A percentile compares a stretch with the other conserved stretches of the same genome.
Conservation (phyloP, 2,113 vertebrate species). For the Crotalus viridis region DNA sequence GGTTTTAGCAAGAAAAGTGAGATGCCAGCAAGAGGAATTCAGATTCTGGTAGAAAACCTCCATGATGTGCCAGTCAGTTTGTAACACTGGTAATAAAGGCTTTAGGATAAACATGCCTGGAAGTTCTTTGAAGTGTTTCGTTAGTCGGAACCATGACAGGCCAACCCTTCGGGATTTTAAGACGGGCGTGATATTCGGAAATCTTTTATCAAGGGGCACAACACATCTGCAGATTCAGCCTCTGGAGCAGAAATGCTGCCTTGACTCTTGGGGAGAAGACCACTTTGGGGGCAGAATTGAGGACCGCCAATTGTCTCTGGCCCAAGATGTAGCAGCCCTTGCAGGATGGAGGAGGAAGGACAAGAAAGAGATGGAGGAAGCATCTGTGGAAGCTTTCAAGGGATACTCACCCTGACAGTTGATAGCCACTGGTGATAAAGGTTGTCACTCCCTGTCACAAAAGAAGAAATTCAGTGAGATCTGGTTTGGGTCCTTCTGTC, state of each 20-base stretch:
- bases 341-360: neutral
- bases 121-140: too few species aligned
- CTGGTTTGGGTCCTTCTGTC: neutral
- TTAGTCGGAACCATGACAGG: too few species aligned
- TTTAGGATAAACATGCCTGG: too few species aligned
- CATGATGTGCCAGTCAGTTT: too few species aligned
- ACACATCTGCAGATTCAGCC: neutral
- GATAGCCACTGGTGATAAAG: conserved; percentile 96
- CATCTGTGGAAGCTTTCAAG: neutral
- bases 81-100: too few species aligned
- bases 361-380: neutral
- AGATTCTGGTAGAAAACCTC: too few species aligned
- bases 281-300: neutral
- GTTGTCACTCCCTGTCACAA: conserved; percentile 86
- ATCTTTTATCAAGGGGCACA: neutral
- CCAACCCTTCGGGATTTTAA: neutral
- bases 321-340: neutral
- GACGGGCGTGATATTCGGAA: neutral
- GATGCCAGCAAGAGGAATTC: too few species aligned
- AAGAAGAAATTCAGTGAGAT: neutral
- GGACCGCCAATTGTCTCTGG: neutral
- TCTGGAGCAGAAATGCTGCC: neutral
- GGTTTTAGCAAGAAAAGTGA: too few species aligned
- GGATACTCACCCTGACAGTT: conserved; percentile 89
- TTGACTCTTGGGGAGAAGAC: too few species aligned